Evolutionary conservation across 2,888 invertebrate genomes (phyloP).

Genomic region (Rhogogaster chlorosoma): DNA sequence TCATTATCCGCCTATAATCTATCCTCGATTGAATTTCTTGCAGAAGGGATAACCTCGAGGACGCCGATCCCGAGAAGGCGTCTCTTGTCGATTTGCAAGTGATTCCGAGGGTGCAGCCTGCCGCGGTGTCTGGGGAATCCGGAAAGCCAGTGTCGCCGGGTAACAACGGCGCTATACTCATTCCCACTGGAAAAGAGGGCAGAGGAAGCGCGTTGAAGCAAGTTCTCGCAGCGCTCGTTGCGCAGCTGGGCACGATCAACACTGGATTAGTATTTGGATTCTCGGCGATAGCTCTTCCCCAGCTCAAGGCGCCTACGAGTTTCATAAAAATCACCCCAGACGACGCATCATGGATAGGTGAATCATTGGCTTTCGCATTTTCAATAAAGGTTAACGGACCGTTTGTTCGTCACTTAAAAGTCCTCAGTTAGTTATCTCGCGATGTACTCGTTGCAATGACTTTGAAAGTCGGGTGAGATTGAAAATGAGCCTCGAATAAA

Average conservation of each 20-base stretch:
- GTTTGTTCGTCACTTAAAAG: neutral
- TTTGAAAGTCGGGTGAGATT: neutral
- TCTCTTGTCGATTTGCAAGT: constrained; percentile 65
- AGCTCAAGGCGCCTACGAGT: constrained; percentile 79
- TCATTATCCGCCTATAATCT: neutral
- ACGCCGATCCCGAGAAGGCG: constrained; percentile 57
- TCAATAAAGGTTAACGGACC: neutral
- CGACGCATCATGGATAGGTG: constrained; percentile 86
- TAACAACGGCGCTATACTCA: neutral
- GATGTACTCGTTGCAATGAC: neutral
- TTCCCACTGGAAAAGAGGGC: constrained; percentile 55
- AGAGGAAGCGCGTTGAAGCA: constrained; percentile 76
- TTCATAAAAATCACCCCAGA: constrained; percentile 77
- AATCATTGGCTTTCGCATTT: constrained; percentile 56
- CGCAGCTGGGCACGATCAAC: constrained; percentile 85
- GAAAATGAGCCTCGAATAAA: neutral
- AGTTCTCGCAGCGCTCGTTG: constrained; percentile 83
- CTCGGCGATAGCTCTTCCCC: constrained; percentile 84
- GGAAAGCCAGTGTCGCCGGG: constrained; percentile 54
- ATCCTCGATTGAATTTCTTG: neutral
- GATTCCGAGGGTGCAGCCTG: constrained; percentile 64
- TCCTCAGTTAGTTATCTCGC: neutral
- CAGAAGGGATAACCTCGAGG: constrained; percentile 1
- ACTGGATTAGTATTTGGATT: constrained; percentile 87
- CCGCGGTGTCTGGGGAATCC: constrained; percentile 56